phyloP scores from a whole-genome alignment of 2,797 vertebrate genomes.

The Remorina albescens region DNA sequence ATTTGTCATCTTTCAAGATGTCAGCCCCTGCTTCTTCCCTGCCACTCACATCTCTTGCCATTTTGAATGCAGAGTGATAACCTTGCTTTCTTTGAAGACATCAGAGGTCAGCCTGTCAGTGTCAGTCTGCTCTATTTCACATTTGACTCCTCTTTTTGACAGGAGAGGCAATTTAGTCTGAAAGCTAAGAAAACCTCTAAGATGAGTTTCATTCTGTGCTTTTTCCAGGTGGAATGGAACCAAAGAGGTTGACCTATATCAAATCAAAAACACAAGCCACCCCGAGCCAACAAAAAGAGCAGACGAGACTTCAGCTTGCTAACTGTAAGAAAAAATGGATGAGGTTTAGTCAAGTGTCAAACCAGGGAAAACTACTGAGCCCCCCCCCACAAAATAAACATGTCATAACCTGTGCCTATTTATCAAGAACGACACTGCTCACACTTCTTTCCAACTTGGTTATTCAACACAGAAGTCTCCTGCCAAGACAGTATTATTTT shows the following conservation, averaged over 20 bases:
- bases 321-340: slow-evolving; percentile 70
- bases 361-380: background rate
- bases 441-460: background rate
- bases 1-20: slow-evolving; percentile 18
- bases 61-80: slow-evolving; percentile 43
- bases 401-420: background rate
- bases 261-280: slow-evolving; percentile 78
- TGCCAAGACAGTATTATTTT: background rate
- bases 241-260: slow-evolving; percentile 83
- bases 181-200: slow-evolving; percentile 20
- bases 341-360: slow-evolving; percentile 2
- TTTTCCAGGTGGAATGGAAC: slow-evolving; percentile 86
- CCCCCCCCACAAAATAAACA: background rate
- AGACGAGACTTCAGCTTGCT: slow-evolving; percentile 76
- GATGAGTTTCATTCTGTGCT: slow-evolving; percentile 38
- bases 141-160: slow-evolving; percentile 19
- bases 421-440: slow-evolving; percentile 2
- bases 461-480: no score
- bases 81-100: slow-evolving; percentile 35
- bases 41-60: slow-evolving; percentile 35
- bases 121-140: slow-evolving; percentile 16
- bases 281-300: slow-evolving; percentile 78
- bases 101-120: slow-evolving; percentile 18
- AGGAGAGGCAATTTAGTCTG: slow-evolving; percentile 3
- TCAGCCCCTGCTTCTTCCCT: slow-evolving; percentile 12